These are phyloP conservation scores for Branchellion lobata DNA, from an alignment of 2,888 invertebrate genomes.

Conservation along the genomic window DNA sequence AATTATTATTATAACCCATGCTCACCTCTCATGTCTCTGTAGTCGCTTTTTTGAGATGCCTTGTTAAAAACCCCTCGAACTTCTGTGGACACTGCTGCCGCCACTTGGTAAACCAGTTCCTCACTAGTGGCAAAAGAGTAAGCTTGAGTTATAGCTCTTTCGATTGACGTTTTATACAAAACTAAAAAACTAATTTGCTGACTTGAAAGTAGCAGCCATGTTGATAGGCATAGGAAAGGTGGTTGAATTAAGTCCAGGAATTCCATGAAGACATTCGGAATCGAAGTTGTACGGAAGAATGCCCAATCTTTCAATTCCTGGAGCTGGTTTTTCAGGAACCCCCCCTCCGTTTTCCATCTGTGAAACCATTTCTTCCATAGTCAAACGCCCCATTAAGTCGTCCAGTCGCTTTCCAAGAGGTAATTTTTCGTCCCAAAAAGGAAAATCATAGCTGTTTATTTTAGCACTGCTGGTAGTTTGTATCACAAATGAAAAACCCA, in stretches of 20 bases:
- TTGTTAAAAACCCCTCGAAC: constrained; percentile 50
- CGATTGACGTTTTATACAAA: neutral
- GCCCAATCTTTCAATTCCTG: constrained; percentile 45
- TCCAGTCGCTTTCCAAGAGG: constrained; percentile 16
- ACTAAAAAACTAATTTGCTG: constrained; percentile 27
- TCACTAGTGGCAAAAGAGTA: constrained; percentile 41
- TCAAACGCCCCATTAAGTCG: constrained; percentile 21
- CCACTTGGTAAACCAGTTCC: constrained; percentile 50
- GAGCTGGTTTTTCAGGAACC: constrained; percentile 24
- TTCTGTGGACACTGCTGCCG: constrained; percentile 52
- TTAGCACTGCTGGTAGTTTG: neutral
- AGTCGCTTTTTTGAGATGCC: constrained; percentile 34
- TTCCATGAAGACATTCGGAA: constrained; percentile 49
- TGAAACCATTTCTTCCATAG: constrained; percentile 41
- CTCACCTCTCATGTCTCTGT: constrained; percentile 52
- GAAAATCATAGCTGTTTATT: constrained; percentile 5
- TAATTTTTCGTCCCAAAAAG: constrained; percentile 29
- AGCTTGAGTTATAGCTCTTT: neutral
- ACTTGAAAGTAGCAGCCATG: constrained; percentile 58
- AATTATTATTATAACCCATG: too few species aligned
- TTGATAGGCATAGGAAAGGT: constrained; percentile 59
- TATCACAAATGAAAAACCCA: too few species aligned
- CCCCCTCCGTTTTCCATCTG: constrained; percentile 43
- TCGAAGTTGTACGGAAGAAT: constrained; percentile 45
- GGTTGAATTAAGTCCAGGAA: constrained; percentile 55